A percentile compares a stretch with the other conserved stretches of the same genome.
phyloP scores from a whole-genome alignment of 2,888 invertebrate species.

The Xanthorhoe spadicearia region DNA sequence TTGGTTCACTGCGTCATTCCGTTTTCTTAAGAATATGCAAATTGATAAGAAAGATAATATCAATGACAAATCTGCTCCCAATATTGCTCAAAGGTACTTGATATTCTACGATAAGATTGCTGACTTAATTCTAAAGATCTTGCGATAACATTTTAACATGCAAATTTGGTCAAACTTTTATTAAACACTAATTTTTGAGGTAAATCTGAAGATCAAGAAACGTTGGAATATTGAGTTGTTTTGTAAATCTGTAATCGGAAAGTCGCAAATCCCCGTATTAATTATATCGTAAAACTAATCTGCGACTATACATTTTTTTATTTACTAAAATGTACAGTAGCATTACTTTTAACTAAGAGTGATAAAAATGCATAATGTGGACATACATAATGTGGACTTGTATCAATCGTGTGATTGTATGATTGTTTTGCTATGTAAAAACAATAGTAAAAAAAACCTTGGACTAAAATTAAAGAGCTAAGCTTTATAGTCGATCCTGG shows the following conservation, averaged over 20 bases:
- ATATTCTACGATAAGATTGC: conserved; percentile 19
- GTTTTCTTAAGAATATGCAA: conserved; percentile 15
- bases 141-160: neutral
- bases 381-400: neutral
- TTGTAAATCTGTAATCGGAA: no score
- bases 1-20: conserved; percentile 2
- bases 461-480: conserved; percentile 14
- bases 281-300: no score
- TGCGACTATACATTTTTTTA: no score
- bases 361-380: no score
- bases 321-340: no score
- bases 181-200: neutral
- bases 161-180: neutral
- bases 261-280: no score
- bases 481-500: conserved; percentile 16
- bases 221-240: no score
- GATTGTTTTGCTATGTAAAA: no score
- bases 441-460: no score
- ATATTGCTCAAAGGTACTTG: conserved; percentile 34
- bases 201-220: no score
- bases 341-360: no score
- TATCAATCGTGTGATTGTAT: no score
- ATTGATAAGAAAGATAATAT: conserved; percentile 31
- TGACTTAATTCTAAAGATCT: neutral
- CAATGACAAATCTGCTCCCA: conserved; percentile 35